Evolutionary conservation across 2,888 invertebrate genomes (phyloP).

Genomic region (Eristalinus aeneus): DNA sequence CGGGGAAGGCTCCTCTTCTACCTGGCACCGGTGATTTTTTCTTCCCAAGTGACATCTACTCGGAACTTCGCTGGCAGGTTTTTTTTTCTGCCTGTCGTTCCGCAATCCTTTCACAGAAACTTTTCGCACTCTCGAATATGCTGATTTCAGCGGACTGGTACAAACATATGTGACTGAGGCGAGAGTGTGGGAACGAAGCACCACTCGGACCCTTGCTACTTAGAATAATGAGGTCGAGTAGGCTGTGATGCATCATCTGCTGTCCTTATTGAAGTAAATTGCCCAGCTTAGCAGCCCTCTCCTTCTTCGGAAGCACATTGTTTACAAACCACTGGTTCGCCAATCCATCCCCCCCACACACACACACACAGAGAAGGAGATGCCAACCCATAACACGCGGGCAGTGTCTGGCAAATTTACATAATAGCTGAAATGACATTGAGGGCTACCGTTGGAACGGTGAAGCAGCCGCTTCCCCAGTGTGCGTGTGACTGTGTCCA

Average conservation of each 20-base stretch:
- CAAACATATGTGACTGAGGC: background rate
- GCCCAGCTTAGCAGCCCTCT: slow-evolving; percentile 35
- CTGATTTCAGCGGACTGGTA: slow-evolving; percentile 16
- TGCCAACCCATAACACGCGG: slow-evolving; percentile 18
- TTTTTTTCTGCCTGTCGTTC: background rate
- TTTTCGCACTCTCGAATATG: slow-evolving; percentile 41
- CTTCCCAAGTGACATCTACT: slow-evolving; percentile 28
- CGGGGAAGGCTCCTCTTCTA: slow-evolving; percentile 11
- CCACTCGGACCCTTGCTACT: background rate
- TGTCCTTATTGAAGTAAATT: slow-evolving; percentile 57
- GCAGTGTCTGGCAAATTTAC: slow-evolving; percentile 67
- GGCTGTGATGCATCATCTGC: slow-evolving; percentile 6
- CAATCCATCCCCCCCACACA: slow-evolving; percentile 11
- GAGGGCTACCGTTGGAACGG: slow-evolving; percentile 54
- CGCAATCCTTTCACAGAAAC: slow-evolving; percentile 21
- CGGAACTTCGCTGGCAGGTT: background rate
- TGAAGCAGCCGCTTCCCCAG: slow-evolving; percentile 39
- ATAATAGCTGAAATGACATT: slow-evolving; percentile 65
- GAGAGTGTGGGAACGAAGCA: background rate
- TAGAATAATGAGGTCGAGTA: slow-evolving; percentile 23
- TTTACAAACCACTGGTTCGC: slow-evolving; percentile 54
- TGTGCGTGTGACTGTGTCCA: slow-evolving; percentile 14
- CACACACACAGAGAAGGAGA: no score
- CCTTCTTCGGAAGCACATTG: slow-evolving; percentile 25
- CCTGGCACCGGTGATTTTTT: slow-evolving; percentile 47